Percentiles rank a stretch among this genome's conserved stretches.
Evolutionary conservation across 30 jellyfish, hydroid and myxozoan genomes (phyloP).

Genomic region (Hydra vulgaris): DNA sequence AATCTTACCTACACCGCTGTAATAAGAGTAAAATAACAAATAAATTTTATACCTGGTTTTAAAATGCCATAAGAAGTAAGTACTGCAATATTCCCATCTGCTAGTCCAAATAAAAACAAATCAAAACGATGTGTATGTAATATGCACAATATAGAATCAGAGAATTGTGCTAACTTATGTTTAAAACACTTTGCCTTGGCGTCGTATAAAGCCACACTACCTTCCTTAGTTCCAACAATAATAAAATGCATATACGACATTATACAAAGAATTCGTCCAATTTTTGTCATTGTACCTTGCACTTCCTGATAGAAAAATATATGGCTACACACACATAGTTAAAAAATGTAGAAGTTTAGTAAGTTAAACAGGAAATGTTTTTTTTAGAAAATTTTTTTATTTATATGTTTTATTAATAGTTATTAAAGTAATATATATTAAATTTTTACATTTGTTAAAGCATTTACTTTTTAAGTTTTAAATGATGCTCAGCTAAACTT

Average conservation of each 20-base stretch:
- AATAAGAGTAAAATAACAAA: no score
- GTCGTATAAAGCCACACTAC: conserved; percentile 44
- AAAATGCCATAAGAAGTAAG: conserved; percentile 26
- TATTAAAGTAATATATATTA: no score
- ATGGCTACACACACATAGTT: no score
- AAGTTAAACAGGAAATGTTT: no score
- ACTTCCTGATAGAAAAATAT: conserved; percentile 8
- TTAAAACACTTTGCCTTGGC: conserved; percentile 35
- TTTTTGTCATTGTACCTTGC: conserved; percentile 60
- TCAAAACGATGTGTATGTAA: not conserved
- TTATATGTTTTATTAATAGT: no score
- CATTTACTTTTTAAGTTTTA: no score
- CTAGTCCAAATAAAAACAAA: conserved; percentile 50
- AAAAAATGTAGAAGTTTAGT: no score
- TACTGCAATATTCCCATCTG: conserved; percentile 54
- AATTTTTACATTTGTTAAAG: no score
- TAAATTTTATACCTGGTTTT: conserved; percentile 47
- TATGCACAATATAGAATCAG: conserved; percentile 64
- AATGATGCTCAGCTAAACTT: no score
- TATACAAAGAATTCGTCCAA: conserved; percentile 74
- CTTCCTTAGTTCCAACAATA: conserved; percentile 68
- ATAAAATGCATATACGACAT: conserved; percentile 18
- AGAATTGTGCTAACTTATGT: conserved; percentile 17
- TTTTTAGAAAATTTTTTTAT: no score
- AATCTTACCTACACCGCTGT: no score